Conservation (phyloP, 2,797 vertebrate genomes). For the Bradypodion ventrale region DNA sequence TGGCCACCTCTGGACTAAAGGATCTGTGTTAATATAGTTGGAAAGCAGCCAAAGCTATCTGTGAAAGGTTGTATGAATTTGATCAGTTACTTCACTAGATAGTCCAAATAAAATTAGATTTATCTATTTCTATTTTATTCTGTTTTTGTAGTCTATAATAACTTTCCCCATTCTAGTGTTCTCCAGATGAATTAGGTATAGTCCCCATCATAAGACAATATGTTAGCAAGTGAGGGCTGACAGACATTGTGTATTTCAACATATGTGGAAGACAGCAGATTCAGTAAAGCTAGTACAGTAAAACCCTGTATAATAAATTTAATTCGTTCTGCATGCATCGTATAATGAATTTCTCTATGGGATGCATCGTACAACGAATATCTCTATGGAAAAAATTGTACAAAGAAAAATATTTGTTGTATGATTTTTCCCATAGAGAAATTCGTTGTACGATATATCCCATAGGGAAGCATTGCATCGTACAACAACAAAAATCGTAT, state of each 20-base stretch:
- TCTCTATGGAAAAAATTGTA: too few species aligned
- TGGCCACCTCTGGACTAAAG: too few species aligned
- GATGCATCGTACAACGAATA: too few species aligned
- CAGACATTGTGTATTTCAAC: background rate
- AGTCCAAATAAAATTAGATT: background rate
- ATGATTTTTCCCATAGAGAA: too few species aligned
- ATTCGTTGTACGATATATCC: too few species aligned
- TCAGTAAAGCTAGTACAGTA: background rate
- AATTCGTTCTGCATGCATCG: too few species aligned
- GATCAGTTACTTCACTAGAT: background rate
- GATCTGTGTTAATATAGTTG: conserved; percentile 8
- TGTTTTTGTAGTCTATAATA: background rate
- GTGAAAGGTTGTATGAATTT: background rate
- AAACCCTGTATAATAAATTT: too few species aligned
- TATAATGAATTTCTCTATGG: too few species aligned
- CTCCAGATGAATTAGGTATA: background rate
- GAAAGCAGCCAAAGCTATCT: background rate
- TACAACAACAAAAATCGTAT: too few species aligned
- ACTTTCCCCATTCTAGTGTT: too few species aligned
- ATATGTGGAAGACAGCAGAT: background rate
- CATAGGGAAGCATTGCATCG: too few species aligned
- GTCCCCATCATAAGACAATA: background rate
- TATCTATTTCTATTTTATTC: background rate
- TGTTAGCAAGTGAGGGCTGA: background rate
- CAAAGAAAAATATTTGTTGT: too few species aligned